These are phyloP conservation scores for Archegozetes longisetosus DNA, from an alignment of 1,140 invertebrate species.

Conservation along the genomic window DNA sequence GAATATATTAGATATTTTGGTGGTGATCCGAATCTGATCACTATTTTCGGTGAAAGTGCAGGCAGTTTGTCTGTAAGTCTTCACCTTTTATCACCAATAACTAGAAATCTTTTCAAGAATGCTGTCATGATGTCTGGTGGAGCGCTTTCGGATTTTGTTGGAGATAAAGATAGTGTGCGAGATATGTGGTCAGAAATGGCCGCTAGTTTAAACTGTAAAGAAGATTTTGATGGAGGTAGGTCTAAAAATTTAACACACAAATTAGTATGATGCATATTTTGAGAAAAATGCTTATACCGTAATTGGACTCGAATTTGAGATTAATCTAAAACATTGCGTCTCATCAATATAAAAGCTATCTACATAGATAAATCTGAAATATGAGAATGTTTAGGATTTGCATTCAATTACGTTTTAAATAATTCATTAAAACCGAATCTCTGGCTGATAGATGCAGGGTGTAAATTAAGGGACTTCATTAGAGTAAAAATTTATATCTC, in stretches of 20 bases:
- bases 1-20: no score
- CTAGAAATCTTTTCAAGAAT: neutral
- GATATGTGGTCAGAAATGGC: neutral
- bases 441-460: no score
- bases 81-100: conserved; percentile 16
- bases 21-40: conserved; percentile 26
- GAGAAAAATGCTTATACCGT: conserved; percentile 45
- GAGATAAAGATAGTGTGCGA: neutral
- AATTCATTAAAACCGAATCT: no score
- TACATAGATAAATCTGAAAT: no score
- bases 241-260: neutral
- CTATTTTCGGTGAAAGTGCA: conserved; percentile 28
- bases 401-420: no score
- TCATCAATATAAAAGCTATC: no score
- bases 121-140: conserved; percentile 1
- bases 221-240: neutral
- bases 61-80: conserved; percentile 27
- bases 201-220: neutral
- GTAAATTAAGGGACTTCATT: no score
- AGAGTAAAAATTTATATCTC: no score
- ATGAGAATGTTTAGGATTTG: no score
- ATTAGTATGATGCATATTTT: conserved; percentile 4
- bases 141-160: neutral
- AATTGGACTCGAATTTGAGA: no score
- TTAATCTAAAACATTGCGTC: no score